A percentile compares a stretch with the other conserved stretches of the same genome.
Evolutionary conservation across 2,888 invertebrate genomes (phyloP).

Genomic region (Priapulus caudatus): DNA sequence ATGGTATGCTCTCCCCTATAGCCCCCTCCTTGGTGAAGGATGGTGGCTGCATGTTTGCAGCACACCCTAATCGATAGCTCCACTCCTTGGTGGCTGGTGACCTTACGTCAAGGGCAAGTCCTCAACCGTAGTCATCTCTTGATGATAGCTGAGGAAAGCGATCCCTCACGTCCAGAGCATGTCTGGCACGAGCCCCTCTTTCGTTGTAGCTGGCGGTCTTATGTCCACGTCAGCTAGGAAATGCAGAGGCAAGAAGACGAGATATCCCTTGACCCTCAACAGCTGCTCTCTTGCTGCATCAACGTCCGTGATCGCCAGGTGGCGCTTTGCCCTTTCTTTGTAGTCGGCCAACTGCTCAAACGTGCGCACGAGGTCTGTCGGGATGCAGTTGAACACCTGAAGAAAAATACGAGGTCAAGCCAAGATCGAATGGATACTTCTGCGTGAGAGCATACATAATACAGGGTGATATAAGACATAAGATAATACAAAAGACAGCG

Average conservation of each 20-base stretch:
- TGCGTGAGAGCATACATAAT: neutral
- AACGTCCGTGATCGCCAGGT: constrained; percentile 60
- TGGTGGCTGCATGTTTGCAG: too few relatives aligned
- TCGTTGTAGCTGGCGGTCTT: constrained; percentile 28
- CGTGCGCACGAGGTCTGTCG: constrained; percentile 31
- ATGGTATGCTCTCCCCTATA: too few relatives aligned
- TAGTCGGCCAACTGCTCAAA: constrained; percentile 42
- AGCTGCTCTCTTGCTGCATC: constrained; percentile 52
- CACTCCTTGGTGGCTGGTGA: too few relatives aligned
- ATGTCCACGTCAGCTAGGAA: constrained; percentile 33
- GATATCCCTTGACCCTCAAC: constrained; percentile 54
- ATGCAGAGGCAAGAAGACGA: constrained; percentile 33
- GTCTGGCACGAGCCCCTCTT: constrained; percentile 32
- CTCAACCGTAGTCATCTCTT: too few relatives aligned
- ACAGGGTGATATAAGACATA: neutral
- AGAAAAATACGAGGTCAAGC: too few relatives aligned
- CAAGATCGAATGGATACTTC: too few relatives aligned
- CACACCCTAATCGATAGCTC: too few relatives aligned
- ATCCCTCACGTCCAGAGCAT: constrained; percentile 35
- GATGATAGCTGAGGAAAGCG: too few relatives aligned
- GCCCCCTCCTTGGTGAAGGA: too few relatives aligned
- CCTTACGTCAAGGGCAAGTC: too few relatives aligned
- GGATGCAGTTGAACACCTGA: constrained; percentile 39
- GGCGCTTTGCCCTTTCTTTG: constrained; percentile 56
- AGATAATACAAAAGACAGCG: neutral